These are phyloP conservation scores for Antechinus stuartii DNA, from an alignment of 2,113 vertebrate species.

Conservation along the genomic window DNA sequence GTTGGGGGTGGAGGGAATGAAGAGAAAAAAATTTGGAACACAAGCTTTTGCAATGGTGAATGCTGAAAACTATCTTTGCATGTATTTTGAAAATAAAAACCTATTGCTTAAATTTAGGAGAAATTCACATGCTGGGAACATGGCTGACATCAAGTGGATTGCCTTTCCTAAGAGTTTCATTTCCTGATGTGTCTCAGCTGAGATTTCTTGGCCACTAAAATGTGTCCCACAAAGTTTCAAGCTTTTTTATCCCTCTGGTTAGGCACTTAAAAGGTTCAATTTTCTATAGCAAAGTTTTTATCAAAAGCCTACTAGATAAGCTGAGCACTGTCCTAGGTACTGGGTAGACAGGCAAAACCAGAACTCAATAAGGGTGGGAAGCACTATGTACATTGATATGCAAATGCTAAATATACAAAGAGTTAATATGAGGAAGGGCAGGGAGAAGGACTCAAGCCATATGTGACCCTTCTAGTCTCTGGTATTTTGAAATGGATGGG, in stretches of 20 bases:
- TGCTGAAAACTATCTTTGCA: too few relatives aligned
- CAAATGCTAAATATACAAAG: neutral
- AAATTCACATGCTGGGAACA: neutral
- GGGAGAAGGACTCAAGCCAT: neutral
- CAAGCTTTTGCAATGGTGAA: too few relatives aligned
- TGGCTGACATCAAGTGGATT: neutral
- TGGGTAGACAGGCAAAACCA: neutral
- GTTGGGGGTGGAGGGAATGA: too few relatives aligned
- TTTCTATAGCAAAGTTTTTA: neutral
- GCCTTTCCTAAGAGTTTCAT: neutral
- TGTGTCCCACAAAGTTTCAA: neutral
- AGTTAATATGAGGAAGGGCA: neutral
- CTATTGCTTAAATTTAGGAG: neutral
- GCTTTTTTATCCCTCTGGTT: neutral
- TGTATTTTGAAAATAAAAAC: too few relatives aligned
- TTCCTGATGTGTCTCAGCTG: neutral
- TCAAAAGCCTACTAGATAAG: neutral
- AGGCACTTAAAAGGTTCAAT: neutral
- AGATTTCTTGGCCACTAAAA: neutral
- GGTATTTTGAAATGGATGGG: conserved; percentile 78
- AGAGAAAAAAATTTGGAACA: too few relatives aligned
- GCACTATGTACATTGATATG: neutral
- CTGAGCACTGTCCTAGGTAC: neutral
- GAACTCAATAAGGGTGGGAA: neutral
- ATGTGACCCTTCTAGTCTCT: conserved; percentile 60